These are phyloP conservation scores for Galagoides demidoff DNA, from an alignment of 2,797 vertebrate genomes.

Conservation along the genomic window DNA sequence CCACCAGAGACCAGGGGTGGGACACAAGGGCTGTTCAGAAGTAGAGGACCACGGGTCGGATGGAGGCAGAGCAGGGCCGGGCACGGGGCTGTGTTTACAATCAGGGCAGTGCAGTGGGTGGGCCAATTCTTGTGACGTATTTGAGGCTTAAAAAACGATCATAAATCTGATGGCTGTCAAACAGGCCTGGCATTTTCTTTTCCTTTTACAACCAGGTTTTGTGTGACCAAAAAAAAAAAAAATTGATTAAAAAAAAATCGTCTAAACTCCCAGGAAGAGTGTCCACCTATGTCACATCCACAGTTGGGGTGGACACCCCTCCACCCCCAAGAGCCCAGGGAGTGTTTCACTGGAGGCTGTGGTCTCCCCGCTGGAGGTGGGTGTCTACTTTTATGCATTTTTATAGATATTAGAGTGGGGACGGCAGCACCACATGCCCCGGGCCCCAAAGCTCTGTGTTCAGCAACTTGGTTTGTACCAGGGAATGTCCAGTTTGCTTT, in stretches of 20 bases:
- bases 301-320: rapidly evolving
- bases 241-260: neutral
- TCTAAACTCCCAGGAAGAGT: neutral
- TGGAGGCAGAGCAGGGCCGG: neutral
- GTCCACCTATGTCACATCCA: neutral
- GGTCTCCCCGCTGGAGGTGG: neutral
- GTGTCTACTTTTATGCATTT: neutral
- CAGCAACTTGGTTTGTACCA: neutral
- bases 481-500: neutral
- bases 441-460: neutral
- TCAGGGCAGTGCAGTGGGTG: constrained; percentile 71
- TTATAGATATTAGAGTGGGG: neutral
- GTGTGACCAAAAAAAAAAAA: constrained; percentile 44
- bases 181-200: constrained; percentile 75
- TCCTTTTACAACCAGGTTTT: constrained; percentile 76
- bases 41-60: neutral
- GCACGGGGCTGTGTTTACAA: constrained; percentile 68
- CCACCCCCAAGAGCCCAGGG: neutral
- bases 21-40: constrained; percentile 67
- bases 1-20: constrained; percentile 31
- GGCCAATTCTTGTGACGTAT: constrained; percentile 77
- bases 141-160: constrained; percentile 77
- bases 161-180: constrained; percentile 77
- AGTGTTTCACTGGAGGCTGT: neutral
- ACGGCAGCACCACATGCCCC: rapidly evolving